Base-by-base conservation (phyloP, 2,888 invertebrate genomes). In the Ditula angustiorana region DNA sequence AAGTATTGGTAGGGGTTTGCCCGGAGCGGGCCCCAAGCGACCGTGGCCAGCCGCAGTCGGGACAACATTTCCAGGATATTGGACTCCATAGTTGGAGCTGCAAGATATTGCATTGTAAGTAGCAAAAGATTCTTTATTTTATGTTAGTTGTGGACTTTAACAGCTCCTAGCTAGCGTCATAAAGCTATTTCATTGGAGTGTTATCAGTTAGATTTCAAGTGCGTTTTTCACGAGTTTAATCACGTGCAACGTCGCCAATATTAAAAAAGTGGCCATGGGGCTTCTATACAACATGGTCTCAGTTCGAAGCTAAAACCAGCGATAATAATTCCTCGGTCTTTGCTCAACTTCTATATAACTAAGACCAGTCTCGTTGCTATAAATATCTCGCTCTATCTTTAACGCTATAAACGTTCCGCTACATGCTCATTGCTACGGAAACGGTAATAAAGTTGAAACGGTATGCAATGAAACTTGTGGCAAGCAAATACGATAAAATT, bases 41-140 rank as follows among this genome's bases (percentile, higher is more conserved):
- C 87, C 81, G 87, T 92, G 92, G 92, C 92, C 79, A 91, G 91
- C 86, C 91, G 88, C 71, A 83, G 85, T 69, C 81, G 90, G 71
- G 87, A 90, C 75, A 92, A 82, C 81, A 85, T 93, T 85, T 87
- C 93, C 83, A 90, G 93, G 79, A 92, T 93, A 76, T 89, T 93
- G 84, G 90, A 92, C 81, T 89, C 92, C 79, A 91, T 93, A 81
- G 89, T 92, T 74, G 90, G 86, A 81, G 93, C 90, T 78, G 93
- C 92, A 70, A 87, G 93, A 89, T 90, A 90, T 77, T 93, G 93
- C 82, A 88, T 93, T 88, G 93, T 93, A 75, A 93, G 93, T 93
- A 84, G 77, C 4, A 26, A 4, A n/a, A n/a, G n/a, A n/a, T n/a
- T 33, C 30, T 53, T 50, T 61, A 41, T 7, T 61, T 53, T 10